These are phyloP conservation scores for Acropternis orthonyx DNA, from an alignment of 2,797 vertebrate genomes.

Conservation along the genomic window DNA sequence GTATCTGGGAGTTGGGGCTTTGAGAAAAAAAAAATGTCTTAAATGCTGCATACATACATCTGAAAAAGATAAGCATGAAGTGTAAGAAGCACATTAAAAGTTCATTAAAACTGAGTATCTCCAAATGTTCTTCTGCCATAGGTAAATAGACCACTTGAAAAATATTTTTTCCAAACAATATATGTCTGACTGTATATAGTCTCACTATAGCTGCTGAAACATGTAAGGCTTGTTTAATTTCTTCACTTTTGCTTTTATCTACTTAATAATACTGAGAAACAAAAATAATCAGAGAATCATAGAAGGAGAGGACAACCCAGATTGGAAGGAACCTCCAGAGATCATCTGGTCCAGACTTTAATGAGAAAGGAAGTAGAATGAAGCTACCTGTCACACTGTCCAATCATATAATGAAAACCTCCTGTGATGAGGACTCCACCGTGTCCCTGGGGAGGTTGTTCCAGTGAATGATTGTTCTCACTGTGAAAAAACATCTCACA, in stretches of 20 bases:
- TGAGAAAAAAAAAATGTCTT: neutral
- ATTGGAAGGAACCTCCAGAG: neutral
- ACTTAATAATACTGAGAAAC: neutral
- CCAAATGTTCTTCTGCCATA: neutral
- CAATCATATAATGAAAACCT: neutral
- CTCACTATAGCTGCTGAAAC: neutral
- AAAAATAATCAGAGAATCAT: neutral
- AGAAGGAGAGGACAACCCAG: neutral
- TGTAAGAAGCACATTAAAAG: fast-evolving
- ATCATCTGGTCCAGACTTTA: neutral
- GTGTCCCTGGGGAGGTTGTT: neutral
- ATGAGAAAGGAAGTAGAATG: neutral
- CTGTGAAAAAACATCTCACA: neutral
- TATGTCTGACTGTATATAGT: neutral
- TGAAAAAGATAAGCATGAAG: neutral
- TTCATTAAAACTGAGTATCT: neutral
- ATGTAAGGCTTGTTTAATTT: neutral
- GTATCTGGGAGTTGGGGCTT: neutral
- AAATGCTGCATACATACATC: neutral
- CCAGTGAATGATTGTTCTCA: neutral
- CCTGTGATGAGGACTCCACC: fast-evolving
- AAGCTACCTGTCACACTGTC: neutral
- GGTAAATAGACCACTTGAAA: neutral
- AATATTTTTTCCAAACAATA: neutral
- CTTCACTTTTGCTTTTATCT: neutral